Percentiles rank a stretch among this genome's conserved stretches.
phyloP scores from a whole-genome alignment of 2,113 vertebrate genomes.

The Dipodomys merriami region DNA sequence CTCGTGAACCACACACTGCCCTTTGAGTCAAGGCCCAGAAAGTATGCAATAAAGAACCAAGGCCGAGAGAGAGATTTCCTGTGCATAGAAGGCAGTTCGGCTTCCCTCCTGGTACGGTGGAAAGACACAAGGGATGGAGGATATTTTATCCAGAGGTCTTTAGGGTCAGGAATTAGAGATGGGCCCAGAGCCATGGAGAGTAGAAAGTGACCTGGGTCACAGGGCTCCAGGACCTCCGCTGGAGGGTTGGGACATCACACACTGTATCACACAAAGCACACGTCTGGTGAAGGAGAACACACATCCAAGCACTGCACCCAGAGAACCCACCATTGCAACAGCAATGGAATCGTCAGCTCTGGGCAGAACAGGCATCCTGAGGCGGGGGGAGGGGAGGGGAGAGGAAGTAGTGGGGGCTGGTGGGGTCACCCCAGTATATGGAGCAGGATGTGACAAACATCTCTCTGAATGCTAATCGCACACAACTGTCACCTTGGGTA shows the following conservation, averaged over 20 bases:
- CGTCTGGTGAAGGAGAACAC: neutral
- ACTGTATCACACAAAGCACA: neutral
- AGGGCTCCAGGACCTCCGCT: neutral
- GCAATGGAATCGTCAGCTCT: too few species aligned
- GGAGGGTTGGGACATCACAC: neutral
- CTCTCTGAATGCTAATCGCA: neutral
- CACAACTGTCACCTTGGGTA: neutral
- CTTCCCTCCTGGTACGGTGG: too few species aligned
- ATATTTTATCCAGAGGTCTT: neutral
- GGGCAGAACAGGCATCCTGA: neutral
- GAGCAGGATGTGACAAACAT: too few species aligned
- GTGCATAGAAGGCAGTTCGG: neutral
- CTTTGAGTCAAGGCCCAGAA: neutral
- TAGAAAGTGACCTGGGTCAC: neutral
- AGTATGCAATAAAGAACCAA: neutral
- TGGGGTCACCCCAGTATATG: too few species aligned
- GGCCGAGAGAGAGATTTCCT: neutral
- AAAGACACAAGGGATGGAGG: too few species aligned
- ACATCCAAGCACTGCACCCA: neutral
- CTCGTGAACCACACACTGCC: neutral
- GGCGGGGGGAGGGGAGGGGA: too few species aligned
- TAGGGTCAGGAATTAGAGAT: neutral
- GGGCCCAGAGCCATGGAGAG: neutral
- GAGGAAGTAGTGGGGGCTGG: too few species aligned
- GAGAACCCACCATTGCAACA: neutral